Evolutionary conservation across 2,113 vertebrate species (phyloP).

Genomic region (Tinamus guttatus): DNA sequence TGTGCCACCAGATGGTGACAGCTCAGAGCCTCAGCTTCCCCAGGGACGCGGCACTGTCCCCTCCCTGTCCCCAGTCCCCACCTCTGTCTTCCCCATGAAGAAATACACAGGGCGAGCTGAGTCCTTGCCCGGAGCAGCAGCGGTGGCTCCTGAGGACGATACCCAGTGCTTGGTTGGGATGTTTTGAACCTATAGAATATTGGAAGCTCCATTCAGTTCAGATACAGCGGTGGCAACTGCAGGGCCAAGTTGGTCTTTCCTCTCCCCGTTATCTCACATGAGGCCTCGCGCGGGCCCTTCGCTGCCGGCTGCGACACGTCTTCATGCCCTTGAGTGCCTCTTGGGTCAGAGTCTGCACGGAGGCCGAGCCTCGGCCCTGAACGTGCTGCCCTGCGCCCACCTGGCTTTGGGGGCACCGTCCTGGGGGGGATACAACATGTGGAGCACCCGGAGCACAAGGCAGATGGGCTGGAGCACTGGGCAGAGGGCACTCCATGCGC

Average conservation of each 20-base stretch:
- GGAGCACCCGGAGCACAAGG: neutral
- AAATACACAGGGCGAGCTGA: neutral
- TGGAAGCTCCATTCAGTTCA: conserved; percentile 31
- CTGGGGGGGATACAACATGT: fast-evolving
- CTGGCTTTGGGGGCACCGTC: neutral
- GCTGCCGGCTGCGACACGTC: conserved; percentile 2
- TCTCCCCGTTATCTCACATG: conserved; percentile 28
- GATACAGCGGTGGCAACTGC: conserved; percentile 19
- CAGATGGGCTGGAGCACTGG: neutral
- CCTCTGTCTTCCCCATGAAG: neutral
- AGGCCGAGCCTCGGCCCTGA: fast-evolving
- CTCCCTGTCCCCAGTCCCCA: neutral
- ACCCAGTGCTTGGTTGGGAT: conserved; percentile 64
- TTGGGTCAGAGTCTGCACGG: neutral
- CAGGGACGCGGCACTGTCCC: neutral
- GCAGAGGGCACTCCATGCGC: fast-evolving
- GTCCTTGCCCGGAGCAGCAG: neutral
- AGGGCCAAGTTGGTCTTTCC: conserved; percentile 54
- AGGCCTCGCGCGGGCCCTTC: neutral
- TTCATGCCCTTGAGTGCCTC: neutral
- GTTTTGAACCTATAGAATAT: neutral
- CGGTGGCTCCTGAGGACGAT: conserved; percentile 16
- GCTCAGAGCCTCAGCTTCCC: too few species aligned
- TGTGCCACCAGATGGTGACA: conserved; percentile 8
- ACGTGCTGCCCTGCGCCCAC: fast-evolving